Conservation (phyloP, 2,113 vertebrate genomes). For the Melanocharis versteri region DNA sequence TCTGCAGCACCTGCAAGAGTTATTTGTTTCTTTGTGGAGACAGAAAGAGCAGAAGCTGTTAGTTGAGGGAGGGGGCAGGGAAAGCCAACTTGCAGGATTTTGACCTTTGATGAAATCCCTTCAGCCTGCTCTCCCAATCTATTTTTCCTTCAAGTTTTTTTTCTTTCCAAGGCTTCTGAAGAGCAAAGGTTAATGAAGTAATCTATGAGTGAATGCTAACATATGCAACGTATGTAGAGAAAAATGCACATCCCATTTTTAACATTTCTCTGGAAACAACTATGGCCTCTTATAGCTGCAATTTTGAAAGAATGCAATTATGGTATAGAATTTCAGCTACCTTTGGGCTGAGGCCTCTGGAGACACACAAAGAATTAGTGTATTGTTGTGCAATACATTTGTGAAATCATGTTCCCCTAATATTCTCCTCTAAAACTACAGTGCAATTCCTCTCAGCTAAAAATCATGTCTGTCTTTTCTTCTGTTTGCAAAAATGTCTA, state of each 20-base stretch:
- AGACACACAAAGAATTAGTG: slow-evolving; percentile 53
- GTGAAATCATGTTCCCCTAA: not conserved
- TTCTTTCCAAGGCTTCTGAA: slow-evolving; percentile 12
- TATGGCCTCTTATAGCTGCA: slow-evolving; percentile 28
- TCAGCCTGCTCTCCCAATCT: not conserved
- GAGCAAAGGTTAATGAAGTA: slow-evolving; percentile 50
- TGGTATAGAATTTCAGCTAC: slow-evolving; percentile 52
- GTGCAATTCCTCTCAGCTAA: not conserved
- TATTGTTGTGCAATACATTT: slow-evolving; percentile 11
- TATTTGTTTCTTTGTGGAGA: not conserved
- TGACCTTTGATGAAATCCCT: slow-evolving; percentile 16
- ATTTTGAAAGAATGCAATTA: slow-evolving; percentile 60
- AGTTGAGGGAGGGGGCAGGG: rapidly evolving
- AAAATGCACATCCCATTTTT: slow-evolving; percentile 34
- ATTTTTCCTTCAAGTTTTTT: not conserved
- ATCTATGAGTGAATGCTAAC: slow-evolving; percentile 13
- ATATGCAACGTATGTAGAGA: slow-evolving; percentile 12
- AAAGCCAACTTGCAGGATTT: not conserved
- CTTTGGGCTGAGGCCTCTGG: slow-evolving; percentile 31
- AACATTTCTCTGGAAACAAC: slow-evolving; percentile 39
- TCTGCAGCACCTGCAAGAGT: not conserved
- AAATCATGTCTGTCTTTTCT: not conserved
- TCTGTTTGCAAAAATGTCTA: not conserved
- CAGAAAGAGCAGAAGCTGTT: not conserved
- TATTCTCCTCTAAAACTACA: not conserved